Percentiles rank a stretch among this genome's conserved stretches.
These are phyloP conservation scores for Drosophila eohydei DNA, from an alignment of 2,888 invertebrate species.

Conservation along the genomic window DNA sequence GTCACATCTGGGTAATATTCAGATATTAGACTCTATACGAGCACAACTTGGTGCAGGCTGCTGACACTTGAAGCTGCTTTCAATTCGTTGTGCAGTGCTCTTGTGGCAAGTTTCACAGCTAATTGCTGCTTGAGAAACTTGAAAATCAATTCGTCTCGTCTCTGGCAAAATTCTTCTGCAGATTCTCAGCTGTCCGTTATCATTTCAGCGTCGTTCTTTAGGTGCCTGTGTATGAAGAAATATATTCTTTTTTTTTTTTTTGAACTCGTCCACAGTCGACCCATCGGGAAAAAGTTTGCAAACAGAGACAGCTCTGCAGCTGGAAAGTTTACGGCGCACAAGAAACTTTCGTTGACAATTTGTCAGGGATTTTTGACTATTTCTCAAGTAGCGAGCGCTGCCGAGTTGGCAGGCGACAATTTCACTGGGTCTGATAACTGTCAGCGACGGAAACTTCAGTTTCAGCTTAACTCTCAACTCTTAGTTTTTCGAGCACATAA, in stretches of 20 bases:
- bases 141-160: conserved; percentile 9
- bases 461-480: conserved; percentile 25
- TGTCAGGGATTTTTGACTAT: conserved; percentile 66
- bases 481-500: conserved; percentile 49
- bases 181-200: conserved; percentile 34
- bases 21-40: background rate
- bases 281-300: conserved; percentile 36
- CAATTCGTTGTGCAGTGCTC: conserved; percentile 7
- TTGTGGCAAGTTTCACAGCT: conserved; percentile 39
- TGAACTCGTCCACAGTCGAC: conserved; percentile 49
- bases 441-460: conserved; percentile 53
- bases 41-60: background rate
- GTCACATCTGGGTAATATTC: conserved; percentile 18
- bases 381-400: conserved; percentile 33
- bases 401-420: conserved; percentile 52
- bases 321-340: conserved; percentile 13
- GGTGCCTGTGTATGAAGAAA: conserved; percentile 41
- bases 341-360: conserved; percentile 74
- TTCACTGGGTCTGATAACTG: conserved; percentile 35
- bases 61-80: conserved; percentile 7
- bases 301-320: conserved; percentile 31
- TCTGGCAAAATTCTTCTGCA: conserved; percentile 17
- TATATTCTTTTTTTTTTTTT: conserved; percentile 59
- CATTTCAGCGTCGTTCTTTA: conserved; percentile 23
- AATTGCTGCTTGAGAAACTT: conserved; percentile 67